These are phyloP conservation scores for Allobates femoralis DNA, from an alignment of 2,797 vertebrate species.

Conservation along the genomic window DNA sequence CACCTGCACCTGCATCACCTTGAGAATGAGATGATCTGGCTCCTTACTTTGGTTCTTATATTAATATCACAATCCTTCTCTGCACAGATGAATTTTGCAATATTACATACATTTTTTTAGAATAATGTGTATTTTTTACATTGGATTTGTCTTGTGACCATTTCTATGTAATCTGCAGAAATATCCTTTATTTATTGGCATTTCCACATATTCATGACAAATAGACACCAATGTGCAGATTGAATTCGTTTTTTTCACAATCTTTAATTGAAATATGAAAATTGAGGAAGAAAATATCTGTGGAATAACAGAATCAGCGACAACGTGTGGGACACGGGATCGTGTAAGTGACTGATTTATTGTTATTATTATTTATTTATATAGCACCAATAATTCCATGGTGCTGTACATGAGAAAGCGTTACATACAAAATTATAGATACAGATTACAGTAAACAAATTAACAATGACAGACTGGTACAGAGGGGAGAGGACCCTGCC, in stretches of 20 bases:
- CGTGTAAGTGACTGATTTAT: conserved; percentile 30
- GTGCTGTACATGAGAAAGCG: too few species aligned
- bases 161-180: not conserved
- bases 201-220: not conserved
- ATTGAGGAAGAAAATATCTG: not conserved
- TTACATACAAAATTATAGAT: too few species aligned
- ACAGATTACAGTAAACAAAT: too few species aligned
- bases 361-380: too few species aligned
- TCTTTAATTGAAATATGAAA: conserved; percentile 23
- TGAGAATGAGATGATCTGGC: not conserved
- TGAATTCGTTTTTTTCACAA: not conserved
- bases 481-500: too few species aligned
- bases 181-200: not conserved
- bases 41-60: not conserved
- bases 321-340: not conserved
- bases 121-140: not conserved
- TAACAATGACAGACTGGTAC: too few species aligned
- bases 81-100: not conserved
- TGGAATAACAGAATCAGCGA: not conserved
- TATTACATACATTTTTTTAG: not conserved
- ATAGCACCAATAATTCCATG: too few species aligned
- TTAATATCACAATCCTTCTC: not conserved
- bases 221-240: not conserved
- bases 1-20: not conserved
- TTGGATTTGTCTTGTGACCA: not conserved